Evolutionary conservation across 1,140 invertebrate species (phyloP), one percentile per base, ranked within the genome.

Genomic region (Penaeus chinensis): DNA sequence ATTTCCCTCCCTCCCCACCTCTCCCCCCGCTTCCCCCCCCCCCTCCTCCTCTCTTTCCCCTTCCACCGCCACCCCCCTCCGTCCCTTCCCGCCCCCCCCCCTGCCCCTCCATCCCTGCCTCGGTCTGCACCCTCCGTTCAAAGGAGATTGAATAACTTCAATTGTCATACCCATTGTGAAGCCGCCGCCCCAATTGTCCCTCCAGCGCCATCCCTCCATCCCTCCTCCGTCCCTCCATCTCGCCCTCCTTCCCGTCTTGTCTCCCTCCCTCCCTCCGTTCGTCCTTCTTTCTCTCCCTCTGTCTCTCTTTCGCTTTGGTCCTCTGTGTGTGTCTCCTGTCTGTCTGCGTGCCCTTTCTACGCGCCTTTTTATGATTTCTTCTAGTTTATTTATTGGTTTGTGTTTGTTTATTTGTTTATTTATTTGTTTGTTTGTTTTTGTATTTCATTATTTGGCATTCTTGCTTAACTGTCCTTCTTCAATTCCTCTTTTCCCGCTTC

Each of bases 281-380:
- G 5, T 74, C 71, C n/a, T n/a, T 74, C 24, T 74, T n/a, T 74
- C 71, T 74, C 71, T 74, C 71, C 16, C 18, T 37, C 71, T 77
- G 22, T 77, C 74, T 77, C 74, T 42, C 74, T 77, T 22, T 37
- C 74, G n/a, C 32, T 77, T 24, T 77, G 37, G 37, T 42, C 7
- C 37, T 42, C 37, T 42, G 19, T 22, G 19, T 22, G 32, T 16
- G 24, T 16, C 32, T 71, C 0, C 32, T 16, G 16, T 8, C 22
- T 71, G n/a, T n/a, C 22, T 42, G 37, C 7, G 37, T 66, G 16
- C 65, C 65, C 65, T 27, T 18, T 66, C 37, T 8, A 42, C 37
- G 37, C 37, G 37, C 37, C 37, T 42, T 42, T 42, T 42, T 42
- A 42, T 2, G 4, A 42, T 42, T 42, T 8, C 4, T 42, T 42